These are phyloP conservation scores for Autographa gamma DNA, from an alignment of 2,888 invertebrate genomes.

Conservation along the genomic window DNA sequence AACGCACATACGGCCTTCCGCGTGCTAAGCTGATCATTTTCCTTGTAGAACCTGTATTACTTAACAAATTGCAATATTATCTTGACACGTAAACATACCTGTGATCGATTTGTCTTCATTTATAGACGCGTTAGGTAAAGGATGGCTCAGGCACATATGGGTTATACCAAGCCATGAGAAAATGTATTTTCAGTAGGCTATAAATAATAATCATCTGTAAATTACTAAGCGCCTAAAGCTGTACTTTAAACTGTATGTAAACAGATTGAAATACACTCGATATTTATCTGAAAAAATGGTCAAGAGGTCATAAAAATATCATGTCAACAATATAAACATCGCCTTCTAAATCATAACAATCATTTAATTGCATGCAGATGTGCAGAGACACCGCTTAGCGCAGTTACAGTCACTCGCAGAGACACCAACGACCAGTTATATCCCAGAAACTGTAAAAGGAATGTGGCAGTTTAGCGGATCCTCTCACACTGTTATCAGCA, in stretches of 20 bases:
- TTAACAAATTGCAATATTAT: constrained; percentile 37
- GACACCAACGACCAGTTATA: not conserved
- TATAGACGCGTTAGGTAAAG: not conserved
- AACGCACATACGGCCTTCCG: constrained; percentile 26
- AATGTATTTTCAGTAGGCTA: not conserved
- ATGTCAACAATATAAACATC: not conserved
- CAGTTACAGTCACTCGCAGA: not conserved
- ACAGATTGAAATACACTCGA: not conserved
- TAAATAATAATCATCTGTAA: not conserved
- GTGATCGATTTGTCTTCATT: constrained; percentile 34
- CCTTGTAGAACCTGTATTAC: constrained; percentile 36
- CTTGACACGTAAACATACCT: constrained; percentile 18
- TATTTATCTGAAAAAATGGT: not conserved
- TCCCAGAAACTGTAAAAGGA: not conserved
- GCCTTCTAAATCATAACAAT: constrained; percentile 4
- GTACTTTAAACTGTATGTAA: not conserved
- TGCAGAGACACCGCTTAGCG: not conserved
- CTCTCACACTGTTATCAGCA: not conserved
- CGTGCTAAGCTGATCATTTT: constrained; percentile 42
- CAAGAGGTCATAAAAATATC: not conserved
- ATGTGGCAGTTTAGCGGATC: not conserved
- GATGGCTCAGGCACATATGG: not conserved
- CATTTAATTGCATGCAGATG: not conserved
- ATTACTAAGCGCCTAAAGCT: too few relatives aligned
- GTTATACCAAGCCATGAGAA: not conserved